Evolutionary conservation across 2,113 vertebrate species (phyloP).

Genomic region (Pitta sordida): DNA sequence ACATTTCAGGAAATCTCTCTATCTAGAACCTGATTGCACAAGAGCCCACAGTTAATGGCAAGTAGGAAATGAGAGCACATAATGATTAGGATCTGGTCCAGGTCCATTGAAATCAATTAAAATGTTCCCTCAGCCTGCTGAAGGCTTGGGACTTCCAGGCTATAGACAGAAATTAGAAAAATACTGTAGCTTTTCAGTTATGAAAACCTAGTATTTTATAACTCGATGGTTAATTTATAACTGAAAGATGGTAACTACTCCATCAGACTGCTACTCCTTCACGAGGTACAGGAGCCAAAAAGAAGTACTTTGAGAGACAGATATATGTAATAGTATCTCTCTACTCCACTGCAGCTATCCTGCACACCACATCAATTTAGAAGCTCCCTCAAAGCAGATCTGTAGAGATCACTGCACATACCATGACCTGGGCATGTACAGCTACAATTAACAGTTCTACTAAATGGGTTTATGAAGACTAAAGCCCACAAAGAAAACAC

Average conservation of each 20-base stretch:
- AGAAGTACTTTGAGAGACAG: not conserved
- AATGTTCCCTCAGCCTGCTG: not conserved
- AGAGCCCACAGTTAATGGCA: fast-evolving
- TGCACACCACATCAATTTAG: not conserved
- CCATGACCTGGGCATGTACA: not conserved
- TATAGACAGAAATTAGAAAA: not conserved
- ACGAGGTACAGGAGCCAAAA: not conserved
- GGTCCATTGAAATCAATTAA: not conserved
- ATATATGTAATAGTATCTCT: not conserved
- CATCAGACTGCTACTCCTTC: not conserved
- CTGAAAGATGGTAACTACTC: not conserved
- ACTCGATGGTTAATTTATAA: not conserved
- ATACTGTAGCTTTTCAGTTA: not conserved
- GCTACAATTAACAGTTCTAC: not conserved
- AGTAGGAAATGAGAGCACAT: not conserved
- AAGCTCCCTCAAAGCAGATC: not conserved
- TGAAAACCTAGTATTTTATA: not conserved
- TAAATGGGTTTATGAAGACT: not conserved
- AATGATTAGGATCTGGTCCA: not conserved
- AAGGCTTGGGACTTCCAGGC: not conserved
- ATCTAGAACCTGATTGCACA: not conserved
- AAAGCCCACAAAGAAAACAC: not conserved
- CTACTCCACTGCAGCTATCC: not conserved
- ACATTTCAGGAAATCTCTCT: not conserved
- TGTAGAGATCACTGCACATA: not conserved